Evolutionary conservation across 1,140 invertebrate species (phyloP), one percentile per base, ranked within the genome.

Genomic region (Orchesella cincta): DNA sequence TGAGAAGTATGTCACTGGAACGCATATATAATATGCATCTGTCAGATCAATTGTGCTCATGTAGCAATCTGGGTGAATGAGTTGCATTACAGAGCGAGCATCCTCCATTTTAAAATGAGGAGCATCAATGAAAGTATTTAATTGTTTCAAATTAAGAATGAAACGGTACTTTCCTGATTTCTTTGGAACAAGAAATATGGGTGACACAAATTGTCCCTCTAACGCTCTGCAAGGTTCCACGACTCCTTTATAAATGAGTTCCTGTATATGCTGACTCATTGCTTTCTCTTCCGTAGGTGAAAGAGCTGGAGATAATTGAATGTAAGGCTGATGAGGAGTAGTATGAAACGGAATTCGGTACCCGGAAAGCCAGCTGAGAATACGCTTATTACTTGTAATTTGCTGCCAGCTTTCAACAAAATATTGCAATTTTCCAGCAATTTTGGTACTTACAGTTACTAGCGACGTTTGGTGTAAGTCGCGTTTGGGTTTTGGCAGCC

Each of bases 21-120:
- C 35, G n/a, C n/a, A n/a, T 46, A 31, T 35, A 77, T 73, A 54
- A 26, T 79, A 79, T 1, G 78, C 78, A 71, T 77, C 78, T 72
- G 74, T 71, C 16, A 73, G 70, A 28, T 79, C 78, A 0, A 79
- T 54, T 28, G 36, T 73, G 18, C 39, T 29, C 26, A 77, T 33
- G 28, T 64, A 79, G 14, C 26, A 46, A 23, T 46, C 64, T 35
- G 62, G 39, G 1, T 31, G 16, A 18, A 79, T n/a, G 3, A 79
- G 12, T 12, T 28, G 16, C 20, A 34, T 18, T 8, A 73, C 33
- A 0, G 35, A 12, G 2, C 26, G 52, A 0, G 73, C 18, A 31
- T 54, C 67, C 28, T 79, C 76, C 36, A 79, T 70, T 72, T 79
- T 77, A 33, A 79, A 79, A 75, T 79, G 76, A 28, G 39, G 23